Evolutionary conservation across 2,113 vertebrate species (phyloP).

Genomic region (Melanerpes aurifrons): DNA sequence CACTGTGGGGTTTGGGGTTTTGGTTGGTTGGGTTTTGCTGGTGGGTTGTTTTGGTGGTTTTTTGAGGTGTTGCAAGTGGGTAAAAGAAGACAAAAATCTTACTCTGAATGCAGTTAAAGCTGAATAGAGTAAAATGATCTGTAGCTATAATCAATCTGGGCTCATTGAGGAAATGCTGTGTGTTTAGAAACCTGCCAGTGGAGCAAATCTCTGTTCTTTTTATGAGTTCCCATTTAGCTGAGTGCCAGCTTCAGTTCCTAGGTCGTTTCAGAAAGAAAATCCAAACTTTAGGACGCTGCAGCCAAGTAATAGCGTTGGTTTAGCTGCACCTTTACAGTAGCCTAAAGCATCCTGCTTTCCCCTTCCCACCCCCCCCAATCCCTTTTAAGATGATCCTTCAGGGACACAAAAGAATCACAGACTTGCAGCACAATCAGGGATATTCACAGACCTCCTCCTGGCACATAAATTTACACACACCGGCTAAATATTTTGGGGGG

Average conservation of each 20-base stretch:
- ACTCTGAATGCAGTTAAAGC: not conserved
- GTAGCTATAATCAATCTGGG: not conserved
- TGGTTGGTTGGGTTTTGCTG: constrained; percentile 9
- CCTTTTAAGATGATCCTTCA: not conserved
- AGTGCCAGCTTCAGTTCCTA: not conserved
- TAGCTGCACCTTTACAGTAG: not conserved
- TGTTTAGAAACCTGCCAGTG: not conserved
- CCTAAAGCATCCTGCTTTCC: not conserved
- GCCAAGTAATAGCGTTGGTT: not conserved
- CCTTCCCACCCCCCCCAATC: not conserved
- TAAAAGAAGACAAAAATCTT: not conserved
- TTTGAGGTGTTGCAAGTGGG: not conserved
- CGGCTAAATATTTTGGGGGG: constrained; percentile 42
- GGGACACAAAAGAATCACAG: not conserved
- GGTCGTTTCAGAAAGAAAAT: not conserved
- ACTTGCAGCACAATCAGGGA: constrained; percentile 18
- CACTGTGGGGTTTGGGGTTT: not conserved
- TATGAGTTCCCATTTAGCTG: not conserved
- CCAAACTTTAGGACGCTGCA: not conserved
- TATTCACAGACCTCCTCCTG: constrained; percentile 33
- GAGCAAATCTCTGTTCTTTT: not conserved
- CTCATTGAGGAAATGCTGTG: not conserved
- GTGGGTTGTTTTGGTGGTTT: not conserved
- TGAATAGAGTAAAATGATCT: not conserved
- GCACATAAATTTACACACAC: constrained; percentile 11